Base-by-base conservation (phyloP, 2,113 vertebrate genomes). In the Catagonus wagneri region DNA sequence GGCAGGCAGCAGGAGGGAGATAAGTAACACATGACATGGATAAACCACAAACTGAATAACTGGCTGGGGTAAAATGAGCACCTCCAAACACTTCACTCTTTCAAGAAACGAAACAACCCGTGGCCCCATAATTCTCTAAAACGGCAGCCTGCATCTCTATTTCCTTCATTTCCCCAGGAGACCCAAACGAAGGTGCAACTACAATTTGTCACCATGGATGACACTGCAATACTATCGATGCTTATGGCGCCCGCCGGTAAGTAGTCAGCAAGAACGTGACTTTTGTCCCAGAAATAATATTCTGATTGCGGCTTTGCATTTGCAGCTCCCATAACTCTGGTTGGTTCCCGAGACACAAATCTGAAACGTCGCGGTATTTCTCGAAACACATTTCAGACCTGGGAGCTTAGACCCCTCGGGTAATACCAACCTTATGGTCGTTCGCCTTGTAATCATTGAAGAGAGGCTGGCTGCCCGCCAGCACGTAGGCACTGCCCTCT, bases 381-480 rank as follows among this genome's bases (percentile, higher is more conserved):
- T 90, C 61, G 88, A 80, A 75, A 68, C 22, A 61, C 61, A 22
- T 66, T 81, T 87, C 34, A 56, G 52, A 39, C 61, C 72, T 85
- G 68, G 71, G 68, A 87, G 89, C 50, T 69, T 50, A 68, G 19
- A 72, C n/a, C n/a, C 39, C 75, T 84, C 11, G 7, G n/a, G 5
- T 29, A 32, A 60, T 74, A 98, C 99, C 99, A 97, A 99, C 99
- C 96, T 98, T 98, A 75, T 88, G 97, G 76, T 98, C 97, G 19
- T 96, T 97, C 0, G 98, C 75, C 88, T 94, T 98, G 85, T 83
- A 97, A 29, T 98, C 96, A 0, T 96, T 86, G 89, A 98, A 98
- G 69, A 98, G 97, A 29, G 98, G 60, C 22, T 94, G 93, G 84
- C 60, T 94, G 1, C 98, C 93, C 0, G 91, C 3, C 2, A 99